These are phyloP conservation scores for Falcaria lacertinaria DNA, from an alignment of 2,888 invertebrate species.

Conservation along the genomic window DNA sequence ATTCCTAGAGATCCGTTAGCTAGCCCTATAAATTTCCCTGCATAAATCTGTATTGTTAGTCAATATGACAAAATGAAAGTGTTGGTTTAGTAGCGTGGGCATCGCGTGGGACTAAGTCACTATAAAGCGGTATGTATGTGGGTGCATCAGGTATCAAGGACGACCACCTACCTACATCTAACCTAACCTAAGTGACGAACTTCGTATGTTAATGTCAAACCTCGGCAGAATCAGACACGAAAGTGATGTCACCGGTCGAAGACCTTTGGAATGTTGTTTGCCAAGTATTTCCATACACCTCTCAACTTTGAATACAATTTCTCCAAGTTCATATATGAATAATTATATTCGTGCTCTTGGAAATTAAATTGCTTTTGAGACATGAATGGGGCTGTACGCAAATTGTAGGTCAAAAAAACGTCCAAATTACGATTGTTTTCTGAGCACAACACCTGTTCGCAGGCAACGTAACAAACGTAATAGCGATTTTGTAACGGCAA, in stretches of 20 bases:
- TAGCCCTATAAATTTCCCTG: no score
- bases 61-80: conserved; percentile 64
- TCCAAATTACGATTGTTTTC: conserved; percentile 27
- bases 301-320: conserved; percentile 4
- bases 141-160: conserved; percentile 58
- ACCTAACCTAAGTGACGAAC: conserved; percentile 9
- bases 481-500: conserved; percentile 27
- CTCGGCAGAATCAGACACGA: conserved; percentile 24
- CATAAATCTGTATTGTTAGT: conserved; percentile 50
- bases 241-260: conserved; percentile 53
- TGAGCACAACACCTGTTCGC: conserved; percentile 37
- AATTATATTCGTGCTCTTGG: background rate
- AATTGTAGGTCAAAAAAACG: conserved; percentile 31
- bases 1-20: background rate
- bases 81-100: conserved; percentile 58
- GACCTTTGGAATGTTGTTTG: conserved; percentile 31
- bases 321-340: conserved; percentile 2
- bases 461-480: conserved; percentile 27
- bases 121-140: conserved; percentile 43
- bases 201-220: conserved; percentile 22
- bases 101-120: conserved; percentile 57
- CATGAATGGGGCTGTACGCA: conserved; percentile 5
- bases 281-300: conserved; percentile 12
- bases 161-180: conserved; percentile 41
- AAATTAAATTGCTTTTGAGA: background rate